These are phyloP conservation scores for Oryzias curvinotus DNA, from an alignment of 2,113 vertebrate genomes.

Conservation along the genomic window DNA sequence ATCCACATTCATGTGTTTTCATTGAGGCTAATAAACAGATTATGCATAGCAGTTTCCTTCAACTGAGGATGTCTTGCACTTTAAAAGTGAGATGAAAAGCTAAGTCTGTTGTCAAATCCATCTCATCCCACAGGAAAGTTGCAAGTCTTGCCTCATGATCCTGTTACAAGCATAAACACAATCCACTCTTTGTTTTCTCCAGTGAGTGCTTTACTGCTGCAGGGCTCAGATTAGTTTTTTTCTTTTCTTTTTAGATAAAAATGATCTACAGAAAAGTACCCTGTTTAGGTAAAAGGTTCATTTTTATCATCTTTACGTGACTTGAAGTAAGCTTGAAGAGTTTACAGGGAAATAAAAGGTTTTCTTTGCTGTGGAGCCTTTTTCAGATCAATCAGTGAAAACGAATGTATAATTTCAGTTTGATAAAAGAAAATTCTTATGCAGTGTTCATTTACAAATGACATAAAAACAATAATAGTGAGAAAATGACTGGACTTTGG, in stretches of 20 bases:
- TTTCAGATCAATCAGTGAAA: slow-evolving; percentile 12
- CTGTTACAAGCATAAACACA: slow-evolving; percentile 52
- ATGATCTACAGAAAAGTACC: slow-evolving; percentile 17
- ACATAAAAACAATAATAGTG: no score
- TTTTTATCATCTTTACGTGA: slow-evolving; percentile 2
- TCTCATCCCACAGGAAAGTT: slow-evolving; percentile 37
- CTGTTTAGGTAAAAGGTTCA: neutral
- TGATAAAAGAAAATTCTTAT: neutral
- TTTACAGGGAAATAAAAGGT: neutral
- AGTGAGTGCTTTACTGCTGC: slow-evolving; percentile 30
- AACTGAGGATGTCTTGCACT: neutral
- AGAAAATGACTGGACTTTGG: no score
- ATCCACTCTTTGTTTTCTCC: slow-evolving; percentile 61
- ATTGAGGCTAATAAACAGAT: neutral
- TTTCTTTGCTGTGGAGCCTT: slow-evolving; percentile 17
- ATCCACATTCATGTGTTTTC: no score
- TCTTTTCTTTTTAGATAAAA: slow-evolving; percentile 25
- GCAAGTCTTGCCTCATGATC: slow-evolving; percentile 56
- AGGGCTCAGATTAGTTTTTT: slow-evolving; percentile 52
- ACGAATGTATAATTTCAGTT: neutral
- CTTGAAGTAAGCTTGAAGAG: slow-evolving; percentile 1
- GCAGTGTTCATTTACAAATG: neutral
- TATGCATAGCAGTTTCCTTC: neutral
- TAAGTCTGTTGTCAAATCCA: slow-evolving; percentile 45
- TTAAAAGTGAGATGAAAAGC: slow-evolving; percentile 23